These are phyloP conservation scores for Archaeoteleia sp. DNA, from an alignment of 2,888 invertebrate species.

Conservation along the genomic window DNA sequence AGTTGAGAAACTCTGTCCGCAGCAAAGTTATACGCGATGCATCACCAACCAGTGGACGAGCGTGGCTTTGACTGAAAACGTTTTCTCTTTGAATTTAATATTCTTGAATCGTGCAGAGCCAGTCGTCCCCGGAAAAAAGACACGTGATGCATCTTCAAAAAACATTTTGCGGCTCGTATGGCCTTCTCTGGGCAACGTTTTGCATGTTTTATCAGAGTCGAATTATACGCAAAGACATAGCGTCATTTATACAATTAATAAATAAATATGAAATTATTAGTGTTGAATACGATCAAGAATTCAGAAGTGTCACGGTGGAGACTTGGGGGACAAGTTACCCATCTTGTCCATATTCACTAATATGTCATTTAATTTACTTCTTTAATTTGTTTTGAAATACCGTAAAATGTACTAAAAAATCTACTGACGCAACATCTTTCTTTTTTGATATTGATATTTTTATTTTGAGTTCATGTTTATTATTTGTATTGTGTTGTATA, in stretches of 20 bases:
- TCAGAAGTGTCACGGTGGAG: too few relatives aligned
- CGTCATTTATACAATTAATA: not conserved
- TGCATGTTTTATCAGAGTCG: constrained; percentile 40
- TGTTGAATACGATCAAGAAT: too few relatives aligned
- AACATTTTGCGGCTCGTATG: constrained; percentile 14
- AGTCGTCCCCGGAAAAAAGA: constrained; percentile 20
- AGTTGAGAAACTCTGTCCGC: constrained; percentile 52
- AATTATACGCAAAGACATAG: constrained; percentile 2
- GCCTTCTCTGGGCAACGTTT: constrained; percentile 12
- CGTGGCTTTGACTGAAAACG: constrained; percentile 43
- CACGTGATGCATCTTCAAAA: constrained; percentile 36
- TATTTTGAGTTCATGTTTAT: too few relatives aligned
- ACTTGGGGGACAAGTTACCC: too few relatives aligned
- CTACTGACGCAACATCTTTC: too few relatives aligned
- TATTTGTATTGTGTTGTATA: too few relatives aligned
- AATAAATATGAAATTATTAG: not conserved
- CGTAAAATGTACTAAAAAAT: too few relatives aligned
- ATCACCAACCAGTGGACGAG: constrained; percentile 39
- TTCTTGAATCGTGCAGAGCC: constrained; percentile 25
- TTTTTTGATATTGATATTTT: too few relatives aligned
- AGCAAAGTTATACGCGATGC: constrained; percentile 50
- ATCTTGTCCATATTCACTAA: too few relatives aligned
- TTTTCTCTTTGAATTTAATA: constrained; percentile 47
- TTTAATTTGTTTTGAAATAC: too few relatives aligned
- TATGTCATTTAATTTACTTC: too few relatives aligned